Evolutionary conservation across 1,140 invertebrate genomes (phyloP).

Genomic region (Hestina assimilis): DNA sequence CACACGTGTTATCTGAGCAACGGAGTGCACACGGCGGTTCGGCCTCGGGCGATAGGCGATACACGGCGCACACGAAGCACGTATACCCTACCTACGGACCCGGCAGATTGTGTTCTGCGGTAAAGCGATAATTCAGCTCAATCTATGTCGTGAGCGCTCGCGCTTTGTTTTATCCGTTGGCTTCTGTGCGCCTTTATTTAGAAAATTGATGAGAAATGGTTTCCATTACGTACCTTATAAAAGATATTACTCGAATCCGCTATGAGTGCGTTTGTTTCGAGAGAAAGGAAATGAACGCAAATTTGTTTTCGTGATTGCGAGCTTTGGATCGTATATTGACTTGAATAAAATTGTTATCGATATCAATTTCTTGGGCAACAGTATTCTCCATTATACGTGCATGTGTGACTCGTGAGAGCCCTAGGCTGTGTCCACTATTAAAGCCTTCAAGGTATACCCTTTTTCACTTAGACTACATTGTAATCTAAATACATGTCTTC

Average conservation of each 20-base stretch:
- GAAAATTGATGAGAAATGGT: conserved; percentile 78
- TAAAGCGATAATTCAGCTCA: conserved; percentile 78
- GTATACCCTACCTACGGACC: conserved; percentile 19
- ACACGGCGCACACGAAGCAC: conserved; percentile 33
- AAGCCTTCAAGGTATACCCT: not conserved
- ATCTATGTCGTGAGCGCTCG: conserved; percentile 76
- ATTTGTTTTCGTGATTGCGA: conserved; percentile 76
- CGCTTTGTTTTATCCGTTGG: conserved; percentile 76
- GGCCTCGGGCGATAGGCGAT: conserved; percentile 38
- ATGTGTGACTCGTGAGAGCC: conserved; percentile 57
- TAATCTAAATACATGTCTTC: not conserved
- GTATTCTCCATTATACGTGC: conserved; percentile 57
- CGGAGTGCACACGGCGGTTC: conserved; percentile 56
- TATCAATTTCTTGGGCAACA: conserved; percentile 62
- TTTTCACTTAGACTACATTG: conserved; percentile 6
- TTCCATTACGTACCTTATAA: conserved; percentile 74
- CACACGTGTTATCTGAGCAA: conserved; percentile 63
- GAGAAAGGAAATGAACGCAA: conserved; percentile 73
- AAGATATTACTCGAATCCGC: conserved; percentile 62
- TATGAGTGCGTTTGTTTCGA: conserved; percentile 57
- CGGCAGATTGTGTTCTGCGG: conserved; percentile 74
- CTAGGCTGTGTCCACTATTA: conserved; percentile 11
- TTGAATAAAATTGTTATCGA: conserved; percentile 63
- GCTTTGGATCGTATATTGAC: conserved; percentile 63
- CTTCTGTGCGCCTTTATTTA: conserved; percentile 78